Evolutionary conservation across 2,113 vertebrate genomes (phyloP).

Genomic region (Pygoscelis antarcticus): DNA sequence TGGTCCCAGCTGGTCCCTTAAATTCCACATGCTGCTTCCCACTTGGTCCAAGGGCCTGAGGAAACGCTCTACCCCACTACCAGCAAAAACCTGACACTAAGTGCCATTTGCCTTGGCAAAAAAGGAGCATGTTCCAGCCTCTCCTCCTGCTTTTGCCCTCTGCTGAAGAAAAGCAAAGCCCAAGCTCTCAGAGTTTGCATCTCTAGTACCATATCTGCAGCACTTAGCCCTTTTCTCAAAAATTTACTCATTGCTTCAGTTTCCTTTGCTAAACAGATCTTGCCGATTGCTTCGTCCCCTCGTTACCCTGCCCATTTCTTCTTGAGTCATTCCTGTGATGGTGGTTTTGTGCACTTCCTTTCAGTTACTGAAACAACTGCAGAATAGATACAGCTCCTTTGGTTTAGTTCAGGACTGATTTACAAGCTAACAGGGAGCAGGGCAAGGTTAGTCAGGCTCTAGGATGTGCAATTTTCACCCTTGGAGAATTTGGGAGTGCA

Average conservation of each 20-base stretch:
- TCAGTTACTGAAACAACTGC: neutral
- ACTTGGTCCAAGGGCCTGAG: neutral
- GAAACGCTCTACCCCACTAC: neutral
- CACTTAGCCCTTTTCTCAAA: neutral
- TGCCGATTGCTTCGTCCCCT: neutral
- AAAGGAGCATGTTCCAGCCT: neutral
- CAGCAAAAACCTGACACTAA: neutral
- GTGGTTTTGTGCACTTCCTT: conserved; percentile 23
- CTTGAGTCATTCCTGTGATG: neutral
- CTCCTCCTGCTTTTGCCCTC: neutral
- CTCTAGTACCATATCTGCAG: neutral
- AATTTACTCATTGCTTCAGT: neutral
- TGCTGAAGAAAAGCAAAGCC: neutral
- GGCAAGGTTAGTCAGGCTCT: neutral
- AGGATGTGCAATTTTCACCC: neutral
- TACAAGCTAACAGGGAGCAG: neutral
- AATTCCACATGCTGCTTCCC: neutral
- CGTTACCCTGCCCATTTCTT: neutral
- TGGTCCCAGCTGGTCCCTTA: neutral
- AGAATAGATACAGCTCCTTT: neutral
- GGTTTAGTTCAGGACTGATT: neutral
- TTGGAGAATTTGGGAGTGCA: neutral
- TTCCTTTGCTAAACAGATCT: neutral
- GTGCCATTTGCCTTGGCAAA: neutral
- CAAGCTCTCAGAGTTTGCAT: neutral